Base-by-base conservation (phyloP, 2,888 invertebrate genomes). In the Pachymerium ferrugineum region DNA sequence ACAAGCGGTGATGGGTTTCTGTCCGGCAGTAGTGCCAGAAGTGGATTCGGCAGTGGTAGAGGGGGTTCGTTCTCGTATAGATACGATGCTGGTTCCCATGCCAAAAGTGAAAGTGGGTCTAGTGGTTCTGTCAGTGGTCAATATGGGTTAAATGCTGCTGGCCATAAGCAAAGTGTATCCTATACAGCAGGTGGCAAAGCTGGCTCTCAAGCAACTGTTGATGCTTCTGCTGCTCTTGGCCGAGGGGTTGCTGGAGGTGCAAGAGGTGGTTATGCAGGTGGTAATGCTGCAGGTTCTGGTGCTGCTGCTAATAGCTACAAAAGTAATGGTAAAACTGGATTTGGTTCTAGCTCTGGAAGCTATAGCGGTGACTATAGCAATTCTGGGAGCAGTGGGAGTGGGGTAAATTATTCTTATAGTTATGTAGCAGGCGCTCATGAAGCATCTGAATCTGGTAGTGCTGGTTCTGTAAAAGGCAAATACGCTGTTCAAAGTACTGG, bases 81-180 rank as follows among this genome's bases (percentile, higher is more conserved):
- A 22, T 72, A 72, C 29, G 72, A 47, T 14, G 72, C 72, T 14
- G 72, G 72, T n/a, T 42, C 28, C 30, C 72, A 72, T 19, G 47
- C 16, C 4, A 42, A 72, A n/a, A 29, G n/a, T 12, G 47, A 72
- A 29, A 71, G 38, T 19, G 38, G 71, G 3, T 54, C 72, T 3
- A 38, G 71, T 6, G 71, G 71, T 6, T 28, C 35, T 6, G 72
- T 72, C 2, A 47, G 54, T n/a, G 72, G 72, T 1, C 33, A 71
- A 28, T 71, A 71, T n/a, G 31, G 33, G 0, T 1, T 38, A 10
- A 29, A 29, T 14, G 30, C 22, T 54, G 71, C 35, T 4, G 72
- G 72, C 10, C 30, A 28, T 19, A 54, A 14, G 16, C 47, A 72
- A 30, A 14, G 8, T 3, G 67, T 73, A 2, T 14, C 19, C 1